Evolutionary conservation across 2,888 invertebrate genomes (phyloP).

Genomic region (Yponomeuta plumbellus): DNA sequence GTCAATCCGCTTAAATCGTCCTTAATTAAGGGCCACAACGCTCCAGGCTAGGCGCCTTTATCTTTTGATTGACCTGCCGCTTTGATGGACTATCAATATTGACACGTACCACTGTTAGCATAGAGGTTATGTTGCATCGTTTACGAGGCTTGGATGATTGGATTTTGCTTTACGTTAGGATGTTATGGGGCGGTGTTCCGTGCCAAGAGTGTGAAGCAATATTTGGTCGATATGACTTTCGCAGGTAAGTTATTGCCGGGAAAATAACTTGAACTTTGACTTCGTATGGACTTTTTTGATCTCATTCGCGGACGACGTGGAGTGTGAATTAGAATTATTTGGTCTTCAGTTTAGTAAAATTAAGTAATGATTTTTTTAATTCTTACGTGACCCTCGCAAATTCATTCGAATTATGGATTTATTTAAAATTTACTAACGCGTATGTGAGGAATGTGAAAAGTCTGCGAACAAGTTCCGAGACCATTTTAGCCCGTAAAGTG

Average conservation of each 20-base stretch:
- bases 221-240: neutral
- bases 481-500: neutral
- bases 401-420: too few relatives aligned
- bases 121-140: neutral
- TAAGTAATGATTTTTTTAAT: too few relatives aligned
- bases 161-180: neutral
- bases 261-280: too few relatives aligned
- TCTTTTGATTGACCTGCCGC: conserved; percentile 66
- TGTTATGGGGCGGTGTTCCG: neutral
- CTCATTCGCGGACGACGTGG: too few relatives aligned
- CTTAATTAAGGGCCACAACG: conserved; percentile 52
- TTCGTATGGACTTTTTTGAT: too few relatives aligned
- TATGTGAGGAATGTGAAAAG: too few relatives aligned
- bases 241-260: too few relatives aligned
- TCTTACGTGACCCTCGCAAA: too few relatives aligned
- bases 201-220: neutral
- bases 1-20: conserved; percentile 38
- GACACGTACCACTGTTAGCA: neutral
- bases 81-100: conserved; percentile 3
- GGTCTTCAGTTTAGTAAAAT: too few relatives aligned
- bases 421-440: too few relatives aligned
- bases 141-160: neutral
- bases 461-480: neutral
- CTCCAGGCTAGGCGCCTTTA: conserved; percentile 53
- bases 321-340: too few relatives aligned